Conservation (phyloP, 2,113 vertebrate genomes). For the Cairina moschata region DNA sequence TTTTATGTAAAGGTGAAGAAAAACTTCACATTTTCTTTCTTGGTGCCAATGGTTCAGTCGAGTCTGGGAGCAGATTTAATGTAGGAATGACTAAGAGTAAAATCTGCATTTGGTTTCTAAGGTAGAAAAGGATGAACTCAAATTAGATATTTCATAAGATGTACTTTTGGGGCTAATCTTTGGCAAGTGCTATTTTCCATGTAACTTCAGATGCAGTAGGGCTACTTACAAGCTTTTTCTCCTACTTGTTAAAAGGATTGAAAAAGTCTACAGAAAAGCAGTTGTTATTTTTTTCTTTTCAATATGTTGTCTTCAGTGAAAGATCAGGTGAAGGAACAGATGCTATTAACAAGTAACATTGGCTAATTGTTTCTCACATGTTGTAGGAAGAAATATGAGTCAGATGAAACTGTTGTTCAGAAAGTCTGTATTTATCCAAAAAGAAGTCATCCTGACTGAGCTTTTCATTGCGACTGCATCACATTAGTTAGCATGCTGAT, state of each 20-base stretch:
- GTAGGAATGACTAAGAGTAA: background rate
- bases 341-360: background rate
- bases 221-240: background rate
- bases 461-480: slow-evolving; percentile 31
- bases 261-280: background rate
- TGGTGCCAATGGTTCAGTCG: background rate
- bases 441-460: background rate
- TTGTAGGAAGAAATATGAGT: slow-evolving; percentile 16
- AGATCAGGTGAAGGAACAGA: background rate
- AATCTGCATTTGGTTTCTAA: background rate
- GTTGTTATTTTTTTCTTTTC: background rate
- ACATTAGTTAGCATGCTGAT: background rate
- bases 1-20: background rate
- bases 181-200: background rate
- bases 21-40: background rate
- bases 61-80: background rate
- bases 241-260: background rate
- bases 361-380: background rate
- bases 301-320: background rate
- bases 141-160: background rate
- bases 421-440: background rate
- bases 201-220: background rate
- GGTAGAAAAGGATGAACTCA: background rate
- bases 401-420: slow-evolving; percentile 15
- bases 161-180: background rate